Evolutionary conservation across 2,888 invertebrate species (phyloP), one percentile per base, ranked within the genome.

Genomic region (Empis livida): DNA sequence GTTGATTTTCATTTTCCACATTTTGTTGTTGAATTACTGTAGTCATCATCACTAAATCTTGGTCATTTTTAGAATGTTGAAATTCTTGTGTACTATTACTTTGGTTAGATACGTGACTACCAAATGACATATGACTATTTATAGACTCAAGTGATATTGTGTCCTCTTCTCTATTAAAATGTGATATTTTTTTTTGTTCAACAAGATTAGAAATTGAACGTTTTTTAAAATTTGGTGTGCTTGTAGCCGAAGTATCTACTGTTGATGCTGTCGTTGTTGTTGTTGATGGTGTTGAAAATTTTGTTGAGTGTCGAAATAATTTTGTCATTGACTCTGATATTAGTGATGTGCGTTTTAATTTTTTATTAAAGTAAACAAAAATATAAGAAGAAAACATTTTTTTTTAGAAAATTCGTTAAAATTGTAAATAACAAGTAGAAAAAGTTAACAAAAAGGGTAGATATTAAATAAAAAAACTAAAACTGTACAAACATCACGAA

Each of bases 241-340:
- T 23, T 14, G 15, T 43, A 41, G 35, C 45, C 41, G 46, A 10
- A 41, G n/a, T 32, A 40, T 40, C 17, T 31, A 35, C 35, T 46
- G 48, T 35, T 45, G 53, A 58, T 48, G 56, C 48, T 42, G 56
- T n/a, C n/a, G n/a, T n/a, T n/a, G n/a, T n/a, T n/a, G n/a, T n/a
- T 59, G 47, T 13, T 20, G 16, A 9, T n/a, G 40, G 5, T 13
- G 42, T n/a, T 37, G 32, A 14, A 16, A 15, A 32, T 46, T 44
- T 17, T 20, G 43, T 37, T 50, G 65, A 61, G 51, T 64, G 61
- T 52, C 68, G 67, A 60, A 68, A 68, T 47, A 68, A 63, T 60
- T 68, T 68, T 54, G 64, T 66, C 59, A 68, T 62, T 53, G 66
- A 65, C 57, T 67, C 67, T 54, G 62, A 37, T 35, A 48, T 40